Evolutionary conservation across 2,113 vertebrate species (phyloP).

Genomic region (Sebastes fasciatus): DNA sequence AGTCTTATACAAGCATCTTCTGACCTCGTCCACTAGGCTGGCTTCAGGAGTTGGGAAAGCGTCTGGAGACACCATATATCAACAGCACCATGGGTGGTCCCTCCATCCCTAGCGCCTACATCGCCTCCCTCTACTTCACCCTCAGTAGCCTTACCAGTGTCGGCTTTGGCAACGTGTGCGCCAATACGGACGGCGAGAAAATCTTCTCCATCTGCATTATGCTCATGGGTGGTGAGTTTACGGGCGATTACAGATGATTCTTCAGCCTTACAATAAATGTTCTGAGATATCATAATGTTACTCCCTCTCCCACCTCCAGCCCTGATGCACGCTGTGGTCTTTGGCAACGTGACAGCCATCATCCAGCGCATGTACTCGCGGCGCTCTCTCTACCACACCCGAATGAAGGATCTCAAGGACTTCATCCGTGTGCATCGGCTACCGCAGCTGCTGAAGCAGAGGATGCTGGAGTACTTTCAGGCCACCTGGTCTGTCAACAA

Average conservation of each 20-base stretch:
- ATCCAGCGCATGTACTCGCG: constrained; percentile 99
- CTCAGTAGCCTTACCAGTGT: constrained; percentile 98
- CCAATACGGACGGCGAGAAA: constrained; percentile 96
- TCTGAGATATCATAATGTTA: neutral
- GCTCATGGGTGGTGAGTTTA: constrained; percentile 93
- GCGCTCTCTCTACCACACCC: constrained; percentile 96
- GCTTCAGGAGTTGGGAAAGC: constrained; percentile 95
- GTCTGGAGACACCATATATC: constrained; percentile 92
- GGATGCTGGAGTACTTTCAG: constrained; percentile 98
- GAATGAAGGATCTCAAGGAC: constrained; percentile 97
- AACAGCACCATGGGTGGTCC: constrained; percentile 92
- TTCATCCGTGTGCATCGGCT: constrained; percentile 95
- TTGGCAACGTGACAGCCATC: constrained; percentile 97
- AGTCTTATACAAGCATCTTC: neutral
- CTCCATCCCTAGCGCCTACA: constrained; percentile 92
- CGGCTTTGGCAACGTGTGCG: constrained; percentile 96
- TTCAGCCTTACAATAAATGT: neutral
- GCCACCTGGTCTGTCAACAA: constrained; percentile 98
- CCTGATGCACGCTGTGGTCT: constrained; percentile 97
- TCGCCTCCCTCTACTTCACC: constrained; percentile 97
- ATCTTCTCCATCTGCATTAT: constrained; percentile 98
- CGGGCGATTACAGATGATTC: neutral
- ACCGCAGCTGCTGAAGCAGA: constrained; percentile 95
- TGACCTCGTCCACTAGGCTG: constrained; percentile 84
- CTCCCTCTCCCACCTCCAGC: constrained; percentile 78